Conservation (phyloP, 2,888 invertebrate species). For the Trissolcus japonicus region DNA sequence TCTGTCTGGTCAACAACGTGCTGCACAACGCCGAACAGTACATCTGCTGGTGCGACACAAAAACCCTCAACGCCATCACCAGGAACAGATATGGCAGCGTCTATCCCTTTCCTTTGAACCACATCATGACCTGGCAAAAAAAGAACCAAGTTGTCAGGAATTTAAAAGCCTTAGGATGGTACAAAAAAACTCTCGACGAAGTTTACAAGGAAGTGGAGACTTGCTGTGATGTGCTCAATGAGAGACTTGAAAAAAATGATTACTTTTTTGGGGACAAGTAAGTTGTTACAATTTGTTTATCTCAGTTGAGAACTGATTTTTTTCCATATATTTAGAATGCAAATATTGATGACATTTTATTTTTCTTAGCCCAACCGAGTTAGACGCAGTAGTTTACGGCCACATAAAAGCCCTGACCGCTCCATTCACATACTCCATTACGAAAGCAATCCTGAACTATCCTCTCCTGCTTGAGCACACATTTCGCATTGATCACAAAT, state of each 20-base stretch:
- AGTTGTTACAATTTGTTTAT: slow-evolving; percentile 71
- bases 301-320: background rate
- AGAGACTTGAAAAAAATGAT: slow-evolving; percentile 86
- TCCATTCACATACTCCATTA: slow-evolving; percentile 65
- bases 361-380: slow-evolving; percentile 81
- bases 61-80: slow-evolving; percentile 89
- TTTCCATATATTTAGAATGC: background rate
- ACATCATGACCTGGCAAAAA: slow-evolving; percentile 88
- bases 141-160: slow-evolving; percentile 83
- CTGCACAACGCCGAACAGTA: slow-evolving; percentile 94
- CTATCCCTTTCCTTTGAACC: slow-evolving; percentile 94
- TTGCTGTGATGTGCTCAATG: slow-evolving; percentile 91
- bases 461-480: slow-evolving; percentile 74
- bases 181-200: slow-evolving; percentile 86
- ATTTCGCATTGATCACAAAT: slow-evolving; percentile 60
- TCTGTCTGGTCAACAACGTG: slow-evolving; percentile 92
- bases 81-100: slow-evolving; percentile 90
- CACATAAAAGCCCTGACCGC: slow-evolving; percentile 78
- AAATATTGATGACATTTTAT: background rate
- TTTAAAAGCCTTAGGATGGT: slow-evolving; percentile 89
- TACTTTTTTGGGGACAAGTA: slow-evolving; percentile 90
- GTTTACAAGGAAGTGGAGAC: slow-evolving; percentile 86
- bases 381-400: slow-evolving; percentile 88
- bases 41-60: slow-evolving; percentile 90
- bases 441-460: slow-evolving; percentile 75